Percentiles rank a stretch among this genome's conserved stretches.
Evolutionary conservation across 2,888 invertebrate species (phyloP).

Genomic region (Acrobasis consociella): DNA sequence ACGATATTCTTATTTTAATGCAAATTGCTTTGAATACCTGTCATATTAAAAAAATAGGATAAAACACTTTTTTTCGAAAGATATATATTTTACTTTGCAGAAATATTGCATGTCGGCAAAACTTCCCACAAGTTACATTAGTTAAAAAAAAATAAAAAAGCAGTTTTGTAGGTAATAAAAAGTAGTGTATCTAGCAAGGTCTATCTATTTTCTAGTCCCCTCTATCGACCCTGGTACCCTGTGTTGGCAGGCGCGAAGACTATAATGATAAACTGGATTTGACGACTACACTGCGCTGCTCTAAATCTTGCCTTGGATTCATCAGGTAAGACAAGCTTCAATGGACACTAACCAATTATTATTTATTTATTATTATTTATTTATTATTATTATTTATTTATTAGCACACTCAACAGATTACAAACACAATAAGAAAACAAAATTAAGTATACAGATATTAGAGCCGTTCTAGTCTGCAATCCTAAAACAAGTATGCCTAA

Average conservation of each 20-base stretch:
- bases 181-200: slow-evolving; percentile 38
- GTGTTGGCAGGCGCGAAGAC: slow-evolving; percentile 49
- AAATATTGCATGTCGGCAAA: neutral
- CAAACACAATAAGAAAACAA: no score
- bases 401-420: no score
- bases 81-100: no score
- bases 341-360: neutral
- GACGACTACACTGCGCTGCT: slow-evolving; percentile 41
- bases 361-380: no score
- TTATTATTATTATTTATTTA: no score
- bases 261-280: slow-evolving; percentile 56
- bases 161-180: neutral
- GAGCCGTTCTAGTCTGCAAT: no score
- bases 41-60: no score
- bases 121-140: neutral
- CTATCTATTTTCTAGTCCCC: slow-evolving; percentile 50
- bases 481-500: no score
- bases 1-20: no score
- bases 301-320: slow-evolving; percentile 25
- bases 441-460: no score
- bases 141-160: neutral
- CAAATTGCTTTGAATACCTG: no score
- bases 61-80: no score
- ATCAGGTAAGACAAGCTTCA: slow-evolving; percentile 26
- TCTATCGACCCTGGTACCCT: slow-evolving; percentile 44